Conservation (phyloP, 2,797 vertebrate genomes). For the Rhinogobio ventralis region DNA sequence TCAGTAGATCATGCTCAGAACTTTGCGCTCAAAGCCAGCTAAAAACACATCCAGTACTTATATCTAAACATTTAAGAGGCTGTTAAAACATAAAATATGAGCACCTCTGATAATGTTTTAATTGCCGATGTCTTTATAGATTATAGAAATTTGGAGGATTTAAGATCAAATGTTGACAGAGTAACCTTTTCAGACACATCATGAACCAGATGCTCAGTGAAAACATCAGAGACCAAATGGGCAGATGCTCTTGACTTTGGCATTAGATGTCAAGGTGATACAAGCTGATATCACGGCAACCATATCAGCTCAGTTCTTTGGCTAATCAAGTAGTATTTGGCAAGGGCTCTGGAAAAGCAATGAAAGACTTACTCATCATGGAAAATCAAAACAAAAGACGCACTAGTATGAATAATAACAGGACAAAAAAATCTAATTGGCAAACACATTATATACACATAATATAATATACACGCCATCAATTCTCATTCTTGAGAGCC, state of each 20-base stretch:
- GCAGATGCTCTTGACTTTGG: constrained; percentile 26
- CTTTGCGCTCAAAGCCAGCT: constrained; percentile 2
- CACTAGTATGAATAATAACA: neutral
- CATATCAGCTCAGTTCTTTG: constrained; percentile 33
- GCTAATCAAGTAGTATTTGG: constrained; percentile 50
- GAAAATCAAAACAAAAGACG: neutral
- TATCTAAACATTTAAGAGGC: neutral
- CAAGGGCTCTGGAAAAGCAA: constrained; percentile 37
- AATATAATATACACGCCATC: too few species aligned
- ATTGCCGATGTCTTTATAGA: neutral
- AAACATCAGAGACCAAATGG: constrained; percentile 5
- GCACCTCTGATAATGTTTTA: neutral
- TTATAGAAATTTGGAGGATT: neutral
- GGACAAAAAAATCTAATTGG: neutral
- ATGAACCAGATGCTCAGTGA: neutral
- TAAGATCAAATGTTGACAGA: neutral
- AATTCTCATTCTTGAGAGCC: neutral
- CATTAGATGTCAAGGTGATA: constrained; percentile 67
- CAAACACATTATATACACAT: neutral
- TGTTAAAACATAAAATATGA: constrained; percentile 11
- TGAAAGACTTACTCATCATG: neutral
- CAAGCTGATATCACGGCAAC: constrained; percentile 71
- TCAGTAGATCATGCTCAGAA: too few species aligned
- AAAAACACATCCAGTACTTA: neutral
- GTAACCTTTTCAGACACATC: neutral